These are phyloP conservation scores for Tribolium madens DNA, from an alignment of 1,140 invertebrate species.

Conservation along the genomic window DNA sequence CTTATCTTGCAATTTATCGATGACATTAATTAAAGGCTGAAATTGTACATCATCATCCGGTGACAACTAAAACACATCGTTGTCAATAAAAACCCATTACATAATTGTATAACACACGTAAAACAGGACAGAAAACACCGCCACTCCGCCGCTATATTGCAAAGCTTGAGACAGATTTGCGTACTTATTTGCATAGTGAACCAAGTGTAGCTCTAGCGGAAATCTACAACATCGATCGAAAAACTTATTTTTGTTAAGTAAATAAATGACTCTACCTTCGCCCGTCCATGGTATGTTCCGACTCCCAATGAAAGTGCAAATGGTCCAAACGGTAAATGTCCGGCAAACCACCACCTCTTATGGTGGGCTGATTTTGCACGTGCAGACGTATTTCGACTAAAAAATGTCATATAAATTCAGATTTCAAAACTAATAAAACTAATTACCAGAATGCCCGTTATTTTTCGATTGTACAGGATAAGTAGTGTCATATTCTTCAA, in stretches of 20 bases:
- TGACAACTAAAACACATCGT: slow-evolving; percentile 54
- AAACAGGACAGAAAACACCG: slow-evolving; percentile 78
- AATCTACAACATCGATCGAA: slow-evolving; percentile 61
- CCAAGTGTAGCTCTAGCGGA: slow-evolving; percentile 77
- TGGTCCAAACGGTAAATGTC: slow-evolving; percentile 73
- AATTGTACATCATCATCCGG: slow-evolving; percentile 66
- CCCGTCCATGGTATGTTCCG: slow-evolving; percentile 79
- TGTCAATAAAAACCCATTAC: background rate
- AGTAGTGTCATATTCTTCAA: slow-evolving; percentile 64
- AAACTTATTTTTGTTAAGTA: too few species aligned
- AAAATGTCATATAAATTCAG: slow-evolving; percentile 23
- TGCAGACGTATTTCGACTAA: slow-evolving; percentile 67
- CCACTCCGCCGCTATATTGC: slow-evolving; percentile 72
- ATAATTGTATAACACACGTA: slow-evolving; percentile 70
- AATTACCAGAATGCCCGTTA: slow-evolving; percentile 68
- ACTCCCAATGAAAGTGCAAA: slow-evolving; percentile 84
- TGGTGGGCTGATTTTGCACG: slow-evolving; percentile 59
- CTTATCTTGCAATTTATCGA: slow-evolving; percentile 65
- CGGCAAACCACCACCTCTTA: slow-evolving; percentile 69
- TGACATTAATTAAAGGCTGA: slow-evolving; percentile 65
- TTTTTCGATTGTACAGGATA: slow-evolving; percentile 64
- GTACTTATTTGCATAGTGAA: slow-evolving; percentile 75
- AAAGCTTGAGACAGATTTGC: slow-evolving; percentile 70
- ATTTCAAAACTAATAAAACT: background rate
- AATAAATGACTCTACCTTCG: slow-evolving; percentile 61